Base-by-base conservation (phyloP, 1,140 invertebrate species). In the Paracyclopina nana region DNA sequence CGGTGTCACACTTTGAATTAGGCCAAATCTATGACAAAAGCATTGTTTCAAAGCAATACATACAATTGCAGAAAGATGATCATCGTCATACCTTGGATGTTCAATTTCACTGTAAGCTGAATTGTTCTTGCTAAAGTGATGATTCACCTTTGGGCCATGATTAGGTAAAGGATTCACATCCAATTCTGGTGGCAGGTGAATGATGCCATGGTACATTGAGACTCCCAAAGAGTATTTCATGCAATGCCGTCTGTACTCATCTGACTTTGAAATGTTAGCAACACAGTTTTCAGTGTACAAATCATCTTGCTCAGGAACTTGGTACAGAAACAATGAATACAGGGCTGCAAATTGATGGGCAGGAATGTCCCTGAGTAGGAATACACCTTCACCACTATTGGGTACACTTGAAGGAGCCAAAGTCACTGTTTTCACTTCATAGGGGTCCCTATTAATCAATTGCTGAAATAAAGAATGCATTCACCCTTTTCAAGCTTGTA, bases 181-280 rank as follows among this genome's bases (percentile, higher is more conserved):
- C 11, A 28, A 25, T 30, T 48, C 26, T 9, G 45, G 45, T 16
- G 45, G 45, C n/a, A 48, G 27, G 14, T 48, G 27, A 2, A 48
- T 20, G 2, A 27, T 29, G 22, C 8, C 45, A 48, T 48, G 16
- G 11, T 16, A n/a, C 16, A 28, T n/a, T 3, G 20, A 27, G 14
- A 48, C 30, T 14, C 45, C 45, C 6, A 48, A 28, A 2, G 45
- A 22, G n/a, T 48, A 48, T 22, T 48, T 48, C 5, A n/a, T 14
- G 25, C 45, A 48, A 27, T 48, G 45, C 4, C 45, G 4, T 8
- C 45, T 3, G 12, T 48, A 11, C 11, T 28, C 45, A 48, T 48
- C 45, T 3, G 3, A 4, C 28, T 31, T 28, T 1, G 4, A 28
- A 12, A 22, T 31, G 24, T 48, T 48, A 11, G 11, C 12, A 5